Percentiles rank a stretch among this genome's conserved stretches.
phyloP scores from a whole-genome alignment of 1,140 invertebrate genomes.

The Cydia strobilella region DNA sequence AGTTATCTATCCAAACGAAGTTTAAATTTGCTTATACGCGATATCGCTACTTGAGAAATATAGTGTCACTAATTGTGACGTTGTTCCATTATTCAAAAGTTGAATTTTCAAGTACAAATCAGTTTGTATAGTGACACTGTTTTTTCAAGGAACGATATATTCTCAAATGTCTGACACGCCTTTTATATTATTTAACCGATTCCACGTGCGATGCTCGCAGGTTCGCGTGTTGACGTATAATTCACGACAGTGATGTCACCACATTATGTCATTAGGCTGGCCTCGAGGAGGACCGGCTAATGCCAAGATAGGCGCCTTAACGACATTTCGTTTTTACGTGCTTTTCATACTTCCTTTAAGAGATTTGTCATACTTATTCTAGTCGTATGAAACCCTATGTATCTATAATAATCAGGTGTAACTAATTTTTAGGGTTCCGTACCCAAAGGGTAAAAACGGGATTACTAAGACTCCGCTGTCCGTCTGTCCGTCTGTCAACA shows the following conservation, averaged over 20 bases:
- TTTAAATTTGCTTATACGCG: neutral
- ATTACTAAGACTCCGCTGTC: too few species aligned
- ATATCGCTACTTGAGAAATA: too few species aligned
- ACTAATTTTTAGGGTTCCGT: too few species aligned
- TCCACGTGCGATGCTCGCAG: neutral
- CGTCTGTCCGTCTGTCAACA: too few species aligned
- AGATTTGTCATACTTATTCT: neutral
- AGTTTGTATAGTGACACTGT: too few species aligned
- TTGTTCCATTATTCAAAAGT: too few species aligned
- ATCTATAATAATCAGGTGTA: too few species aligned
- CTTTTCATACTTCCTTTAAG: neutral
- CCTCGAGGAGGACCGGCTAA: constrained; percentile 46
- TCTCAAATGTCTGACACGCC: neutral
- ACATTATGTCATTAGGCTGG: constrained; percentile 51
- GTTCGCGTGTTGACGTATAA: constrained; percentile 7
- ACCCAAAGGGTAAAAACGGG: too few species aligned
- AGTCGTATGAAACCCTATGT: neutral
- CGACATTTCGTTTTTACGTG: neutral
- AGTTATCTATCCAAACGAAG: neutral
- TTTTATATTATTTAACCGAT: neutral
- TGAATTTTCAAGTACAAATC: too few species aligned
- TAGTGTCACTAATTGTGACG: too few species aligned
- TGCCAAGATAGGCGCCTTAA: constrained; percentile 5
- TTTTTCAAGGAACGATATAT: too few species aligned
- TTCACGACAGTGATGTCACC: constrained; percentile 48